Conservation (phyloP, 1,140 invertebrate species). For the Armadillidium nasatum region DNA sequence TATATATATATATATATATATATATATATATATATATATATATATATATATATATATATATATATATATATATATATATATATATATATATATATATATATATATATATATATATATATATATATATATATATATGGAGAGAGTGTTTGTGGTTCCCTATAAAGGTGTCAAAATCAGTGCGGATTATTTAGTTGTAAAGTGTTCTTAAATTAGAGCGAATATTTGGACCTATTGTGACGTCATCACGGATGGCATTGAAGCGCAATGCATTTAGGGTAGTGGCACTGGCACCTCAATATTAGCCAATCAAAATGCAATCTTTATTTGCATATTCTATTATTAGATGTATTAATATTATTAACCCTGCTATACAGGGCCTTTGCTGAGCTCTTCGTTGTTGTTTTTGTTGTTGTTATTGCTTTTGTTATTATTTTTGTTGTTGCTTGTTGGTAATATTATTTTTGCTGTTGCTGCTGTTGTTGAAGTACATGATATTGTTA, state of each 20-base stretch:
- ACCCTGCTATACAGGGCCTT: too few species aligned
- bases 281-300: not conserved
- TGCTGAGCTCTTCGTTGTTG: too few species aligned
- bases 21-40: not conserved
- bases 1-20: too few species aligned
- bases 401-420: too few species aligned
- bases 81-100: constrained; percentile 8
- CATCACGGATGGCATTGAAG: not conserved
- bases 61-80: constrained; percentile 10
- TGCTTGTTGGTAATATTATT: too few species aligned
- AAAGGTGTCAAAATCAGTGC: constrained; percentile 5
- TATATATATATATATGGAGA: not conserved
- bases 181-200: constrained; percentile 11
- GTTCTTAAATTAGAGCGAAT: not conserved
- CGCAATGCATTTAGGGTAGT: constrained; percentile 3
- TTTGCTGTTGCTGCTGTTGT: too few species aligned
- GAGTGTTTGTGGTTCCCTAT: not conserved
- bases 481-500: too few species aligned
- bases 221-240: not conserved
- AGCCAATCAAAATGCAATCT: constrained; percentile 7
- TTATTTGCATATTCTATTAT: not conserved
- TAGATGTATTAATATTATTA: too few species aligned
- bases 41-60: not conserved
- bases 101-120: constrained; percentile 10
- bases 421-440: too few species aligned